Conservation (phyloP, 1,140 invertebrate genomes). For the Drosophila bocki region DNA sequence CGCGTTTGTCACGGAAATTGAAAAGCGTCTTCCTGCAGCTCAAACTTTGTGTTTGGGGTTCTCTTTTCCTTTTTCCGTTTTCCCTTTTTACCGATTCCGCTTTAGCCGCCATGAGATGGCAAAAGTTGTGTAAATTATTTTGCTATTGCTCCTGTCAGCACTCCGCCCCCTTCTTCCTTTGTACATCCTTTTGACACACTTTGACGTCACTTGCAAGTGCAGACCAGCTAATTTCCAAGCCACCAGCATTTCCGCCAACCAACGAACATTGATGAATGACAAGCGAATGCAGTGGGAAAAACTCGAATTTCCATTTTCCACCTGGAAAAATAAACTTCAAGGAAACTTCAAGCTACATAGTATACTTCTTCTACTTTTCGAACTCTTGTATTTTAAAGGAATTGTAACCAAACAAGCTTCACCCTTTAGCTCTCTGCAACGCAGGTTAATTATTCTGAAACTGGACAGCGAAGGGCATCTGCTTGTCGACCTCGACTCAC, state of each 20-base stretch:
- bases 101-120: conserved; percentile 54
- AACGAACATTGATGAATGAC: conserved; percentile 63
- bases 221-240: conserved; percentile 67
- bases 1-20: conserved; percentile 78
- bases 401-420: background rate
- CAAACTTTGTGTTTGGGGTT: conserved; percentile 27
- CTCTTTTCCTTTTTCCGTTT: conserved; percentile 17
- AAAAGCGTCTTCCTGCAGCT: conserved; percentile 54
- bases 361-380: background rate
- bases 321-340: background rate
- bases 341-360: background rate
- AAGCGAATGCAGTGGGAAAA: conserved; percentile 20
- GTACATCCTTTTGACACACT: conserved; percentile 68
- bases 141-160: conserved; percentile 59
- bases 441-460: conserved; percentile 11
- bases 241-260: conserved; percentile 17
- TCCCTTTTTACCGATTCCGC: conserved; percentile 16
- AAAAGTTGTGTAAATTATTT: conserved; percentile 80
- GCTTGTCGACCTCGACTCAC: conserved; percentile 14
- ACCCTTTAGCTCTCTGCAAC: background rate
- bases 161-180: conserved; percentile 13
- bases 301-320: background rate
- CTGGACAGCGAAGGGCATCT: conserved; percentile 31
- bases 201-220: conserved; percentile 75
- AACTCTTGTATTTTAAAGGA: background rate